Evolutionary conservation across 1,140 invertebrate genomes (phyloP), one percentile per base, ranked within the genome.

Genomic region (Zophobas atratus): DNA sequence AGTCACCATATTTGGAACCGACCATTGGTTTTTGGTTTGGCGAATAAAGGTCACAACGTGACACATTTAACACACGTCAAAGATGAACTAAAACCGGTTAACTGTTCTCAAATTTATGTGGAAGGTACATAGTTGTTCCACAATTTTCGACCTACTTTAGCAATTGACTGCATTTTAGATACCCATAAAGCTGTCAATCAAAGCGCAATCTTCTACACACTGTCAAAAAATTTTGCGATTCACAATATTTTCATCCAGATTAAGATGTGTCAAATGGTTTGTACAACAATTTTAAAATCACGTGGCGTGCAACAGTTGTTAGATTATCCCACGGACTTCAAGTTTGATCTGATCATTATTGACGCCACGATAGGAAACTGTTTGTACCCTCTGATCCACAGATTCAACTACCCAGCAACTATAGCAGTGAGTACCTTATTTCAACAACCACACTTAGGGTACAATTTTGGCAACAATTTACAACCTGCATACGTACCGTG

Each of bases 291-390:
- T n/a, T 8, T 70, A 2, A 43, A 39, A 39, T 70, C 38, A 8
- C 35, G 41, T 1, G 63, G 63, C 38, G 2, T 60, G 5, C n/a
- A 67, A 41, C 39, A 3, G 3, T 72, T 81, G 2, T 75, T 80
- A 63, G 39, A 63, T 43, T 80, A 81, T 76, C 79, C 82, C 2
- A 46, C 67, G 8, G 48, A 75, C 35, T 83, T 79, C 33, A 80
- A 78, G 63, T 84, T 84, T 71, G 82, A 84, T 80, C 72, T 84
- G n/a, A 75, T 84, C 6, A 53, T 82, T 4, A 73, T 82, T 49
- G 82, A 84, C 73, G 77, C 79, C 72, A 80, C 72, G 20, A 70
- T 48, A 20, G 72, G 78, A 36, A 75, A 79, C 3, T 82, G 82
- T 74, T 77, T 84, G 3, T 39, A 41, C 6, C 60, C 60, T n/a